These are phyloP conservation scores for Miopithecus talapoin DNA, from an alignment of 2,797 vertebrate genomes.

Conservation along the genomic window DNA sequence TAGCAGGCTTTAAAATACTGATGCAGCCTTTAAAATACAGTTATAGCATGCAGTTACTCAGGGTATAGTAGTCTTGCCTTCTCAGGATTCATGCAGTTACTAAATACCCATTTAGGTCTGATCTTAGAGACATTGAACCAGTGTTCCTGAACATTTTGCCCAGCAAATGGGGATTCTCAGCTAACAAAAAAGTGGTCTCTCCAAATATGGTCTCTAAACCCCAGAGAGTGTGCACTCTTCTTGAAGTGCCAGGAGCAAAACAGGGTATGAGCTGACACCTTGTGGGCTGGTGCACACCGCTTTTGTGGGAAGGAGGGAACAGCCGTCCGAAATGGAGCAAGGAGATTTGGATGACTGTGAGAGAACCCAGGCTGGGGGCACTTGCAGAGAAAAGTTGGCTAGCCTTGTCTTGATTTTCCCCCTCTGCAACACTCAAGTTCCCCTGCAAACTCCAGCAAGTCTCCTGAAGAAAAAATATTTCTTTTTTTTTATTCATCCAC, in stretches of 20 bases:
- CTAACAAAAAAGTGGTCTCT: background rate
- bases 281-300: too few relatives aligned
- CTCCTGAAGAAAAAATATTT: background rate
- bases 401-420: background rate
- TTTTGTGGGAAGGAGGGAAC: background rate
- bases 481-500: background rate
- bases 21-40: background rate
- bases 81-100: background rate
- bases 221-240: background rate
- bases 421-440: background rate
- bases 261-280: background rate
- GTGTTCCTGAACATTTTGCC: conserved; percentile 17
- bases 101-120: background rate
- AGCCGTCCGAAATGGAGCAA: too few relatives aligned
- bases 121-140: background rate
- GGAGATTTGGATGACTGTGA: too few relatives aligned
- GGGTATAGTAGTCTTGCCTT: background rate
- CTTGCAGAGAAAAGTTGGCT: background rate
- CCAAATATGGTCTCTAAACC: background rate
- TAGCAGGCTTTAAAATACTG: background rate
- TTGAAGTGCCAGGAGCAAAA: background rate
- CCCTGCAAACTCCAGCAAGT: background rate
- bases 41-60: background rate
- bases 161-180: background rate
- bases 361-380: background rate